Conservation (phyloP, 2,113 vertebrate genomes). For the Theristicus caerulescens region DNA sequence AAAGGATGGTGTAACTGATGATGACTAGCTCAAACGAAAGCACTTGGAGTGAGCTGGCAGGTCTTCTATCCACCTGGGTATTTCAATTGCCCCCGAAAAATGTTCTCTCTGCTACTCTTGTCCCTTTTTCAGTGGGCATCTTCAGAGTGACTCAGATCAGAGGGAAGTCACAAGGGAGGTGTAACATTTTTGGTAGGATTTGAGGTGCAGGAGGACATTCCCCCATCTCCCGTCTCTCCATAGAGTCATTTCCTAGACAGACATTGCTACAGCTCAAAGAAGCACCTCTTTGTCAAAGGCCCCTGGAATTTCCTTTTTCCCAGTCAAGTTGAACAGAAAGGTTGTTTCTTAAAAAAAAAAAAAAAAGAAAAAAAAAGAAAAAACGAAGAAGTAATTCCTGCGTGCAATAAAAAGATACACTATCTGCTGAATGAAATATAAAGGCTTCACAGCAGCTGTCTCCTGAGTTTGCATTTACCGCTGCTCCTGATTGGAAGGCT, state of each 20-base stretch:
- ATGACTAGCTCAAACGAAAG: background rate
- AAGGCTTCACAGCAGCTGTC: slow-evolving; percentile 78
- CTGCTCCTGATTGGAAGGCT: slow-evolving; percentile 73
- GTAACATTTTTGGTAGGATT: background rate
- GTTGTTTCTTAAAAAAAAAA: background rate
- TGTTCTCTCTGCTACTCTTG: background rate
- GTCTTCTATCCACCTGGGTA: background rate
- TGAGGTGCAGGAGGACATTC: background rate
- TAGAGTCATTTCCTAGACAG: background rate
- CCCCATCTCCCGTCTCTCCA: background rate
- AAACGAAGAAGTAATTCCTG: slow-evolving; percentile 72
- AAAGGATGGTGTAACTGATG: background rate
- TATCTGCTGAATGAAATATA: slow-evolving; percentile 80
- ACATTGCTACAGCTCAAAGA: background rate
- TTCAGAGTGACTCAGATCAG: background rate
- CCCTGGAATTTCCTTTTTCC: slow-evolving; percentile 21
- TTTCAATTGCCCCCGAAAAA: background rate
- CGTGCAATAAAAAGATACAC: slow-evolving; percentile 76
- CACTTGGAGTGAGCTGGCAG: background rate
- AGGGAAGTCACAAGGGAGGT: background rate
- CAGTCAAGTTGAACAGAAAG: slow-evolving; percentile 18
- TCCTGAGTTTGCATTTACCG: slow-evolving; percentile 78
- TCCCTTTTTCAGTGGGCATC: background rate
- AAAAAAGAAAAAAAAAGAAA: background rate
- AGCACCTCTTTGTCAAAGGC: background rate